A percentile compares a stretch with the other conserved stretches of the same genome.
Evolutionary conservation across 2,113 vertebrate genomes (phyloP).

Genomic region (Clarias macrocephalus): DNA sequence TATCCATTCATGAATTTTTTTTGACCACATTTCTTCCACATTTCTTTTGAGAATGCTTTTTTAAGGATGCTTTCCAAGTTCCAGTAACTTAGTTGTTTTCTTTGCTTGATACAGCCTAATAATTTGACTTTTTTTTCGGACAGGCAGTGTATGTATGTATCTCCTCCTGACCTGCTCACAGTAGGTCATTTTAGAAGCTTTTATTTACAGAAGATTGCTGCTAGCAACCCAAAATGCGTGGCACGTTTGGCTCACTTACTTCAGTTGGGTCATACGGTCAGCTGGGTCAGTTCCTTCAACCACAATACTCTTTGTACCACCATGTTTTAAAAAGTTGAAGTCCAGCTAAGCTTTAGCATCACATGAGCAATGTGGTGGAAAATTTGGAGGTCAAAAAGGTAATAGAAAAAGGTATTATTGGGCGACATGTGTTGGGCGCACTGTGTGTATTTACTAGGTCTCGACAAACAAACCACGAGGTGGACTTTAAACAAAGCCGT

Average conservation of each 20-base stretch:
- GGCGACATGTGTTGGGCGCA: background rate
- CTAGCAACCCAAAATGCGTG: background rate
- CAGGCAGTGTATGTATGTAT: too few relatives aligned
- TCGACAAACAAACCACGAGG: background rate
- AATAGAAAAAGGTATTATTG: background rate
- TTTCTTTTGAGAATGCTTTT: too few relatives aligned
- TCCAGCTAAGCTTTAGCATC: background rate
- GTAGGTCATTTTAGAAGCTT: background rate
- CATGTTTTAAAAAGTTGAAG: background rate
- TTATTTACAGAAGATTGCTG: background rate
- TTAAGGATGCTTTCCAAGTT: too few relatives aligned
- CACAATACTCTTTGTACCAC: background rate
- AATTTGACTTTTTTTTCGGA: too few relatives aligned
- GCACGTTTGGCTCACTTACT: background rate
- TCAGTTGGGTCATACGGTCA: background rate
- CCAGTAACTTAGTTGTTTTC: too few relatives aligned
- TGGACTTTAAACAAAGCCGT: background rate
- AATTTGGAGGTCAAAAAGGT: background rate
- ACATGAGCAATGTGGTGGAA: background rate
- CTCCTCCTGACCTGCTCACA: too few relatives aligned
- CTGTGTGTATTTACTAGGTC: background rate
- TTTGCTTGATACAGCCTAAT: too few relatives aligned
- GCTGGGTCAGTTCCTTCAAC: background rate
- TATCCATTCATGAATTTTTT: too few relatives aligned
- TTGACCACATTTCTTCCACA: too few relatives aligned